Percentiles rank a stretch among this genome's conserved stretches.
Evolutionary conservation across 2,113 vertebrate genomes (phyloP).

Genomic region (Stercorarius parasiticus): DNA sequence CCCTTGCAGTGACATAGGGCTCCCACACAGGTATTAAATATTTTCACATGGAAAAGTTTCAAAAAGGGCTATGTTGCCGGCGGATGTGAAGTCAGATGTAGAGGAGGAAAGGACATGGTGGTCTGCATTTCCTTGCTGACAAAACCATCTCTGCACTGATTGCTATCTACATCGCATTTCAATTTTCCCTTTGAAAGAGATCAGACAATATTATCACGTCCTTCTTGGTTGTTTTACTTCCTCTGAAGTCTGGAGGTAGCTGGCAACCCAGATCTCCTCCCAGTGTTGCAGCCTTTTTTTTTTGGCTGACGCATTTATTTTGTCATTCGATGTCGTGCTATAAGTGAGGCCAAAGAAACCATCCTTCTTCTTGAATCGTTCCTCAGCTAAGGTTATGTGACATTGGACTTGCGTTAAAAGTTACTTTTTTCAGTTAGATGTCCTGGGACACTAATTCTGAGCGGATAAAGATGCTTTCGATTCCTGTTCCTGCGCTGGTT

Average conservation of each 20-base stretch:
- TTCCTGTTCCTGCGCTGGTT: background rate
- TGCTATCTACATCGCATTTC: slow-evolving; percentile 23
- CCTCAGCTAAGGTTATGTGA: background rate
- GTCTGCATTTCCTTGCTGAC: background rate
- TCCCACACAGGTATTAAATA: background rate
- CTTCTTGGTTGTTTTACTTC: slow-evolving; percentile 11
- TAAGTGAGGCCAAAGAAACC: background rate
- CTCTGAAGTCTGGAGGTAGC: background rate
- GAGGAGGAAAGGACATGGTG: background rate
- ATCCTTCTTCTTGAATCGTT: background rate
- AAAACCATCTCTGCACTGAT: background rate
- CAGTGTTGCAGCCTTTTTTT: background rate
- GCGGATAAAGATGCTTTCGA: rapidly evolving
- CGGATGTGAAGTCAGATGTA: background rate
- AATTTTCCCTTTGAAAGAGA: slow-evolving; percentile 41
- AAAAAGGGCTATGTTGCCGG: background rate
- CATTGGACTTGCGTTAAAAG: background rate
- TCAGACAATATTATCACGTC: slow-evolving; percentile 23
- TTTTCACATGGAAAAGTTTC: background rate
- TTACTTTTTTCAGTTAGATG: background rate
- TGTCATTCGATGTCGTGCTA: rapidly evolving
- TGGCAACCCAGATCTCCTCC: background rate
- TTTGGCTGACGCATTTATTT: background rate
- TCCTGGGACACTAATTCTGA: background rate
- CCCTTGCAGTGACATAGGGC: rapidly evolving